Evolutionary conservation across 2,113 vertebrate species (phyloP), one percentile per base, ranked within the genome.

Genomic region (Falco punctatus): DNA sequence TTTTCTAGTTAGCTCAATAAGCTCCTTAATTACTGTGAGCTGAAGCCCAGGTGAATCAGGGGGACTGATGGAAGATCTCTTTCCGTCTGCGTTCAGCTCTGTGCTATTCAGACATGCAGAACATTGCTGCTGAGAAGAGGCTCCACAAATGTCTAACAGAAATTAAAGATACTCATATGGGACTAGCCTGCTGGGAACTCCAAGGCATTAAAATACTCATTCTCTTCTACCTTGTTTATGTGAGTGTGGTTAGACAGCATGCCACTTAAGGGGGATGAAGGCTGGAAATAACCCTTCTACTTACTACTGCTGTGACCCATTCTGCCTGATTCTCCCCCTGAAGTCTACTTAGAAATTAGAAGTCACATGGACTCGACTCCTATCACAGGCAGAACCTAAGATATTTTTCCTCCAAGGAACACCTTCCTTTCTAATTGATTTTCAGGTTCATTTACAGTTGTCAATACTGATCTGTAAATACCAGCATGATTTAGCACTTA

Each of bases 21-120:
- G 10, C 15, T 61, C 55, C 67, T 65, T 94, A 96, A 84, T 86
- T 93, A 72, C 48, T 64, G n/a, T 82, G 70, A 92, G 73, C 35
- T 66, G 65, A 95, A 96, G 49, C 64, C 59, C 82, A 88, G 54
- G 80, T 90, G 85, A 93, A 88, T 40, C 51, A 86, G 46, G 62
- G 46, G 62, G 27, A 27, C 82, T 83, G 77, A 62, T 48, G 64
- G 90, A 93, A 93, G 78, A 83, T 84, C 65, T 91, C 40, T 86
- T 93, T 46, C 28, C 33, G 69, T 40, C 73, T 90, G 69, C 73
- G 82, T 78, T 96, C 86, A 82, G 30, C 78, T 81, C 74, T 62
- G 59, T 74, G 65, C 32, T 88, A 21, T 75, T 94, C 55, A 73
- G 78, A 72, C 46, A 79, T 11, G 42, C 80, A 93, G 83, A 83